These are phyloP conservation scores for Stomorhina lunata DNA, from an alignment of 2,888 invertebrate species.

Conservation along the genomic window DNA sequence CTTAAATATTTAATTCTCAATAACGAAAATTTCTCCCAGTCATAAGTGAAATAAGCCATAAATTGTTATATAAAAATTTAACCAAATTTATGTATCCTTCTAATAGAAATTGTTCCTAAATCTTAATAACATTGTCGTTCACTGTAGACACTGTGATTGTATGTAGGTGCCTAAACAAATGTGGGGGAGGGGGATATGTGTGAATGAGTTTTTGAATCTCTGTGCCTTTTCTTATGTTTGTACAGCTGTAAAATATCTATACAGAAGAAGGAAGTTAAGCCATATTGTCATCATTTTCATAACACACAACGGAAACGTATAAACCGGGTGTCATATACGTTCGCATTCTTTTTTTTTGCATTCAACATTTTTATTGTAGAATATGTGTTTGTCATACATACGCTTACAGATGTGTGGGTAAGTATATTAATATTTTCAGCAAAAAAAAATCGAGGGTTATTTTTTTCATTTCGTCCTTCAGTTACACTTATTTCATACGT, in stretches of 20 bases:
- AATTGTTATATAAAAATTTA: background rate
- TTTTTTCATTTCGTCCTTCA: conserved; percentile 1
- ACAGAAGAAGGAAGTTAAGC: conserved; percentile 53
- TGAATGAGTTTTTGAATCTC: background rate
- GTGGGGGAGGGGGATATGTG: no score
- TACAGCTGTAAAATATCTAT: conserved; percentile 25
- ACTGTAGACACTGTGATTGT: no score
- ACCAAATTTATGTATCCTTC: background rate
- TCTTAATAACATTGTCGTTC: background rate
- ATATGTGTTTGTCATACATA: background rate
- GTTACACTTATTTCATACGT: background rate
- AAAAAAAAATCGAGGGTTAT: conserved; percentile 13
- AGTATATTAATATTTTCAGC: background rate
- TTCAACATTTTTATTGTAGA: conserved; percentile 13
- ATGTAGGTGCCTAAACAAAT: background rate
- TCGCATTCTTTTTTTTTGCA: conserved; percentile 6
- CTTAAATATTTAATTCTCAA: no score
- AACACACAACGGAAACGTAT: conserved; percentile 62
- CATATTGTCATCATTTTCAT: conserved; percentile 60
- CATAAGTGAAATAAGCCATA: no score
- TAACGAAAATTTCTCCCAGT: no score
- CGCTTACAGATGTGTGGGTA: background rate
- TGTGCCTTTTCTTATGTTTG: background rate
- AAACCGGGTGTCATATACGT: conserved; percentile 51
- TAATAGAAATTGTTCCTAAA: background rate